Evolutionary conservation across 2,797 vertebrate genomes (phyloP).

Genomic region (Lepilemur septentrionalis): DNA sequence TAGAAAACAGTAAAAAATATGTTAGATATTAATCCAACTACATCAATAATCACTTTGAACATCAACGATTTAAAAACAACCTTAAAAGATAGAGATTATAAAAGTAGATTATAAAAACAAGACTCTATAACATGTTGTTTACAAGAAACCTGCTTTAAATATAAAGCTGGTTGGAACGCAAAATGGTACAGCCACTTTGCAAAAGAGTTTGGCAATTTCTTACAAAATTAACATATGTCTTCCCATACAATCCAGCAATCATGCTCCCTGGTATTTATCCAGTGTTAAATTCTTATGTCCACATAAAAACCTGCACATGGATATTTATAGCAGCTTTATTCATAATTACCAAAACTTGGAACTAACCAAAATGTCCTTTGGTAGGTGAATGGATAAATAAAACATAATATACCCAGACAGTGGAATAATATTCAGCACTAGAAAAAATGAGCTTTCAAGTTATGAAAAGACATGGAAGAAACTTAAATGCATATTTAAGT

Average conservation of each 20-base stretch:
- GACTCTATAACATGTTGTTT: neutral
- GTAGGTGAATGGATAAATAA: neutral
- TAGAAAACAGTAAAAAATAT: neutral
- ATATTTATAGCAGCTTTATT: neutral
- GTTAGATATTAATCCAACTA: neutral
- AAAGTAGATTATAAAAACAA: neutral
- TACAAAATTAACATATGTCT: neutral
- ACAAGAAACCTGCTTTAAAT: neutral
- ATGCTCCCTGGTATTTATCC: neutral
- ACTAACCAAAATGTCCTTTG: neutral
- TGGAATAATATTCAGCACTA: neutral
- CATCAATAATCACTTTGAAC: neutral
- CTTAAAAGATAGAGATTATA: neutral
- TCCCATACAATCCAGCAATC: neutral
- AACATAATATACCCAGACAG: neutral
- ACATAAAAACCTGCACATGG: neutral
- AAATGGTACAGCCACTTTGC: neutral
- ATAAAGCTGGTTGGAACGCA: neutral
- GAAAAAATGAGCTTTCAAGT: neutral
- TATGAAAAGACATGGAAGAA: neutral
- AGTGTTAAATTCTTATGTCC: neutral
- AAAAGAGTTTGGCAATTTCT: neutral
- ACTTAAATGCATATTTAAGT: neutral
- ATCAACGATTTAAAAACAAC: neutral
- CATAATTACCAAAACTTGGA: neutral